A percentile compares a stretch with the other conserved stretches of the same genome.
phyloP scores from a whole-genome alignment of 2,797 vertebrate genomes.

The Crocidura indochinensis region DNA sequence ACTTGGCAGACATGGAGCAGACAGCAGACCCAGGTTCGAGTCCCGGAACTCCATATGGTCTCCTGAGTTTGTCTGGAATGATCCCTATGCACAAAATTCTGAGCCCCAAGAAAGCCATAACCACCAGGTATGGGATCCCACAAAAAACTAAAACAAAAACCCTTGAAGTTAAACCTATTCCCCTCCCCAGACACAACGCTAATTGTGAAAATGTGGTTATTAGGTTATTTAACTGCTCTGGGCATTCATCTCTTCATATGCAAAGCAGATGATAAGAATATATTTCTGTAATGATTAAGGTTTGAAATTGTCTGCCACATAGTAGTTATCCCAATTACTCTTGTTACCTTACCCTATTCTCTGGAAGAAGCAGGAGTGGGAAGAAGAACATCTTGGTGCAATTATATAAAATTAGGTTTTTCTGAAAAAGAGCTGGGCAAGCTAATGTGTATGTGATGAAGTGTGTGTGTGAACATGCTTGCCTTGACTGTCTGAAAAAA shows the following conservation, averaged over 20 bases:
- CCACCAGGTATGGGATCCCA: no score
- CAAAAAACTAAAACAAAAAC: no score
- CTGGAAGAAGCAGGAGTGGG: slow-evolving; percentile 12
- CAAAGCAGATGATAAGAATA: slow-evolving; percentile 19
- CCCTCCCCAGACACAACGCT: not conserved
- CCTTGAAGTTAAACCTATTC: not conserved
- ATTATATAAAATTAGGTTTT: slow-evolving; percentile 52
- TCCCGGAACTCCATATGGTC: no score
- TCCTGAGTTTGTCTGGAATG: no score
- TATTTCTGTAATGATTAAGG: slow-evolving; percentile 1
- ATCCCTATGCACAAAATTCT: no score
- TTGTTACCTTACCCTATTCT: not conserved
- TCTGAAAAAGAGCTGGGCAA: slow-evolving; percentile 4
- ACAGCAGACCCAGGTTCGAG: no score
- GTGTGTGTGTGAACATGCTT: not conserved
- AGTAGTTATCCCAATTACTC: not conserved
- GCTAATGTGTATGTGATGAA: not conserved
- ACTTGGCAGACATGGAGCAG: no score
- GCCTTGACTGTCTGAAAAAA: slow-evolving; percentile 54
- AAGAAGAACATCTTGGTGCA: slow-evolving; percentile 27
- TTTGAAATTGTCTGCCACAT: not conserved
- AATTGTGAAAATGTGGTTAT: slow-evolving; percentile 7
- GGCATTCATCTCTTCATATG: slow-evolving; percentile 4
- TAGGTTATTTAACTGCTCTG: slow-evolving; percentile 31
- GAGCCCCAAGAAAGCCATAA: no score